Base-by-base conservation (phyloP, 1,140 invertebrate genomes). In the Brachionus sp. region DNA sequence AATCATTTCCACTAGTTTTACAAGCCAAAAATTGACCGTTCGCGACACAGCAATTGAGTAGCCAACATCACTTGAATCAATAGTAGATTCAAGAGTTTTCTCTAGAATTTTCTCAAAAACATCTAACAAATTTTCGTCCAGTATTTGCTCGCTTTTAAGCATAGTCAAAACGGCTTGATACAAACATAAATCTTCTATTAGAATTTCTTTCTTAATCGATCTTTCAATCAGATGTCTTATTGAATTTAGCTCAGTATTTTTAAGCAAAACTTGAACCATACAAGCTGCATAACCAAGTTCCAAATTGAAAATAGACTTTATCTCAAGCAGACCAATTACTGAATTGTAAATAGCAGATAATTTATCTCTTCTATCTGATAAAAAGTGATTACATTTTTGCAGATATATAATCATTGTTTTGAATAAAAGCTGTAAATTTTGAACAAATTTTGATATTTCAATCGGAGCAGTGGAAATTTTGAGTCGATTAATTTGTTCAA, bases 401-500 rank as follows among this genome's bases (percentile, higher is more conserved):
- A 80, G 13, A 62, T 62, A 80, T 35, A 80, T 62, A 13, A 80
- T 80, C 62, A 66, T 19, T 42, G 50, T 80, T 66, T 80, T 80
- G 62, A 80, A 80, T 29, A 80, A 39, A 62, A 80, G 77, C 12
- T 80, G 77, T 42, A 80, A 29, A 62, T 57, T 80, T 62, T 37
- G 35, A 6, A 80, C 39, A 10, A 39, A n/a, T 57, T 80, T 57
- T 4, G 77, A 80, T 23, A 57, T 62, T 25, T n/a, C 46, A 35
- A 80, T 80, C 7, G 77, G 77, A 5, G 62, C 62, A 42, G 46
- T 37, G 4, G 46, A 62, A 33, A 42, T 3, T 35, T 66, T 80
- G 9, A 80, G 50, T 6, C 57, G 3, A 39, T 44, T 37, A 23
- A 44, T 80, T 50, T 80, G 77, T 12, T 44, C 50, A 62, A 16